Conservation (phyloP, 2,888 invertebrate species). For the Teinopalpus imperialis region DNA sequence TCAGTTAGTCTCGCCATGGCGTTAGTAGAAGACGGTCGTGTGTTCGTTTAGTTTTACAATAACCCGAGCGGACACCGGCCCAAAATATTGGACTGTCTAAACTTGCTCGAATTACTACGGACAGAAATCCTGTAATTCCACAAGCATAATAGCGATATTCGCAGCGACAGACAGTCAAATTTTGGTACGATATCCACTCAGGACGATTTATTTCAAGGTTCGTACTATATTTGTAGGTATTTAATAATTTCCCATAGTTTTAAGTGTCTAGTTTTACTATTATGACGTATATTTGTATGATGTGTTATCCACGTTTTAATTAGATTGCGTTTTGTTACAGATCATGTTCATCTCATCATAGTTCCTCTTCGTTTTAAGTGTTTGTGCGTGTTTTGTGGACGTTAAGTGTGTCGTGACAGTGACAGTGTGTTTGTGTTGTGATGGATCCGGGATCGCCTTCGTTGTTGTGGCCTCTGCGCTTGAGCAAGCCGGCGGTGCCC, state of each 20-base stretch:
- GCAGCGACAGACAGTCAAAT: conserved; percentile 78
- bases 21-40: conserved; percentile 71
- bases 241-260: conserved; percentile 73
- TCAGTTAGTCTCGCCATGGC: conserved; percentile 79
- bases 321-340: conserved; percentile 67
- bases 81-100: conserved; percentile 82
- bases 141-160: conserved; percentile 59
- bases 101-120: conserved; percentile 73
- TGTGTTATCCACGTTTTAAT: conserved; percentile 47
- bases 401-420: conserved; percentile 66
- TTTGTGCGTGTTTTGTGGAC: conserved; percentile 72
- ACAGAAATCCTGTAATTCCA: conserved; percentile 70
- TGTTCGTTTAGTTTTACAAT: conserved; percentile 73
- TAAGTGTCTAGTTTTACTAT: conserved; percentile 66
- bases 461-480: conserved; percentile 73
- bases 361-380: conserved; percentile 69
- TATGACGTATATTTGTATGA: conserved; percentile 56
- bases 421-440: conserved; percentile 67
- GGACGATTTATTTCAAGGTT: conserved; percentile 81
- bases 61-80: conserved; percentile 83
- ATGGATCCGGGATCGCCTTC: conserved; percentile 79
- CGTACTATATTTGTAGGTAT: conserved; percentile 67
- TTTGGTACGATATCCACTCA: conserved; percentile 83
- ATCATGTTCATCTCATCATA: conserved; percentile 80
- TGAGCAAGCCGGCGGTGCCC: conserved; percentile 65